Evolutionary conservation across 1,140 invertebrate genomes (phyloP), one percentile per base, ranked within the genome.

Genomic region (Cyclina sinensis): DNA sequence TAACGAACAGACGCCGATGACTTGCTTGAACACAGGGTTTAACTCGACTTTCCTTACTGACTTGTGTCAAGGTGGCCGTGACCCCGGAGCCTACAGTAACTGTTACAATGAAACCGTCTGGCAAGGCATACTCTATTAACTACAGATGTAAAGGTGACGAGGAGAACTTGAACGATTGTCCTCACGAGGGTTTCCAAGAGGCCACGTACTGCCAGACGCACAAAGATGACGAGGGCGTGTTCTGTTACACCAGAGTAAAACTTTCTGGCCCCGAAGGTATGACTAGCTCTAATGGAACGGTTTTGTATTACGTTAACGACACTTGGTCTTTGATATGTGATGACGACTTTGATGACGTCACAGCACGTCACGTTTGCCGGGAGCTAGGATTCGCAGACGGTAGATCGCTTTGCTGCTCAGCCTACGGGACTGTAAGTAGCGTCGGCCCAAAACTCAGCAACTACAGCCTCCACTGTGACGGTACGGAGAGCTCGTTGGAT

Each of bases 361-460:
- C 90, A 14, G 93, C 93, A 0, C 83, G 59, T 35, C 48, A 82
- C 27, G 90, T 92, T 2, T 94, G 93, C 88, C 80, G 82, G 43
- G 90, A 92, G 65, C 86, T 94, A 14, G 93, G 93, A 1, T 94
- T 92, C 83, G 84, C 78, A 21, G 91, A 93, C 48, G 93, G 93
- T 24, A 87, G 87, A 30, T 88, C 91, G 32, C 51, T 94, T 5
- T 92, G 90, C 57, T 93, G 93, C 46, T 93, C 93, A n/a, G 92
- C 91, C 16, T 92, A 81, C 85, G 91, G 91, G 2, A 51, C 16
- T 24, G 82, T 84, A 83, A 82, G 39, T 14, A n/a, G n/a, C n/a
- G n/a, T n/a, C n/a, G n/a, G n/a, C n/a, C n/a, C 48, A 9, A 51
- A 51, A 51, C 48, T 51, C 48, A 51, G 48, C 48, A 51, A 51